Conservation (phyloP, 2,888 invertebrate species). For the Oscheius sp. region DNA sequence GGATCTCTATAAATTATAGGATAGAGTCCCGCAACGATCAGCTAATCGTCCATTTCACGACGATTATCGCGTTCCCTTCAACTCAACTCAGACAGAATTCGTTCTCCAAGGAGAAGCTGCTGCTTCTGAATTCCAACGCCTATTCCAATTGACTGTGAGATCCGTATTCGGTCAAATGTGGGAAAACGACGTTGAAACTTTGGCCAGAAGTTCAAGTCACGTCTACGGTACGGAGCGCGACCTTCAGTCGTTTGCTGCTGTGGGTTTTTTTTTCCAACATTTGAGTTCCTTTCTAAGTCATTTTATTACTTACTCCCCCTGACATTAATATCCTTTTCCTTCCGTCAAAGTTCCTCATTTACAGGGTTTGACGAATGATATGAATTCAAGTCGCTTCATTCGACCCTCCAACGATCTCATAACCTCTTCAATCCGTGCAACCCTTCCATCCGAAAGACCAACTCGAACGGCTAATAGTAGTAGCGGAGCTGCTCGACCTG, state of each 20-base stretch:
- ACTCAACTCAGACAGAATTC: not conserved
- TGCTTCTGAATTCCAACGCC: not conserved
- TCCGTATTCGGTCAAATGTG: slow-evolving; percentile 11
- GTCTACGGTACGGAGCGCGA: not conserved
- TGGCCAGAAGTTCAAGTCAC: not conserved
- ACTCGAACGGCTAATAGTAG: too few relatives aligned
- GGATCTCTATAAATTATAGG: not conserved
- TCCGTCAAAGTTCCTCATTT: too few relatives aligned
- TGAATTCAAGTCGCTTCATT: too few relatives aligned
- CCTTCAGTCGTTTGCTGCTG: not conserved
- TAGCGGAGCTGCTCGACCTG: too few relatives aligned
- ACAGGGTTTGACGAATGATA: too few relatives aligned
- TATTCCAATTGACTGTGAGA: slow-evolving; percentile 10
- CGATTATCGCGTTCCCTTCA: not conserved
- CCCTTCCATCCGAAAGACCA: too few relatives aligned
- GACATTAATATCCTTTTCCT: too few relatives aligned
- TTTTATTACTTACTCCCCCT: too few relatives aligned
- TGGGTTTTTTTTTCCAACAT: not conserved
- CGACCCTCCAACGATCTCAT: too few relatives aligned
- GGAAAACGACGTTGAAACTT: slow-evolving; percentile 1
- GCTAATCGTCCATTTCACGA: not conserved
- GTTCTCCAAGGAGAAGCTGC: not conserved
- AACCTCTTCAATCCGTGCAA: too few relatives aligned
- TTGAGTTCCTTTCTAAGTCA: too few relatives aligned
- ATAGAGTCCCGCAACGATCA: not conserved